Conservation (phyloP, 2,888 invertebrate species). For the Pristionchus arcanus region DNA sequence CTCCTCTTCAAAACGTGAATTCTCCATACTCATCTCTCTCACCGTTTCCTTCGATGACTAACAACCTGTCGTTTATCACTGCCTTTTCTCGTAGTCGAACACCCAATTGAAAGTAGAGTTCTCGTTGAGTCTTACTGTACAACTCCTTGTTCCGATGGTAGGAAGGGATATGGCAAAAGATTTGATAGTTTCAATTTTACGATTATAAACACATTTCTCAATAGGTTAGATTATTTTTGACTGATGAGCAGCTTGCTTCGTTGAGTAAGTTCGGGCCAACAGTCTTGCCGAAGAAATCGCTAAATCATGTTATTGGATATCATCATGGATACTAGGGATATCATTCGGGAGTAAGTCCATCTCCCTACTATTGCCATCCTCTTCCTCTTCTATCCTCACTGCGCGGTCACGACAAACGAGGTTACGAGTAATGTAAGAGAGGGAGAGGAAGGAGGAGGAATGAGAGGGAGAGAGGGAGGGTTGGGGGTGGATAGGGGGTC, state of each 20-base stretch:
- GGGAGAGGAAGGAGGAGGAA: too few species aligned
- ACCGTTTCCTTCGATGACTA: not conserved
- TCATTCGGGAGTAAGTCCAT: not conserved
- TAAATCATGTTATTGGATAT: not conserved
- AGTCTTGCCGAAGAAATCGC: too few species aligned
- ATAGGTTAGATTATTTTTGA: too few species aligned
- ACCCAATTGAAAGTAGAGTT: not conserved
- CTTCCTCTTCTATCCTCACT: conserved; percentile 5
- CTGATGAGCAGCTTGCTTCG: too few species aligned
- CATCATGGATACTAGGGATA: not conserved
- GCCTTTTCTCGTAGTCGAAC: not conserved
- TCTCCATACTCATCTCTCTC: conserved; percentile 13
- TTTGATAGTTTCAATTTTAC: too few species aligned
- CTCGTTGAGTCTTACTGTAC: not conserved
- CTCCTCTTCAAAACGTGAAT: not conserved
- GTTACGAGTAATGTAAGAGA: conserved; percentile 48
- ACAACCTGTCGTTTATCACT: conserved; percentile 11
- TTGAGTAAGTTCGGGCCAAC: too few species aligned
- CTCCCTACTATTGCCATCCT: not conserved
- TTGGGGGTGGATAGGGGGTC: conserved; percentile 8
- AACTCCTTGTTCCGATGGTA: not conserved
- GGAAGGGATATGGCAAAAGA: too few species aligned
- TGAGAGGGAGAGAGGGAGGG: conserved; percentile 20
- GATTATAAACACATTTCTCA: too few species aligned
- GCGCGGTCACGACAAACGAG: conserved; percentile 49